A percentile compares a stretch with the other conserved stretches of the same genome.
phyloP scores from a whole-genome alignment of 2,113 vertebrate genomes.

The Pitta sordida region DNA sequence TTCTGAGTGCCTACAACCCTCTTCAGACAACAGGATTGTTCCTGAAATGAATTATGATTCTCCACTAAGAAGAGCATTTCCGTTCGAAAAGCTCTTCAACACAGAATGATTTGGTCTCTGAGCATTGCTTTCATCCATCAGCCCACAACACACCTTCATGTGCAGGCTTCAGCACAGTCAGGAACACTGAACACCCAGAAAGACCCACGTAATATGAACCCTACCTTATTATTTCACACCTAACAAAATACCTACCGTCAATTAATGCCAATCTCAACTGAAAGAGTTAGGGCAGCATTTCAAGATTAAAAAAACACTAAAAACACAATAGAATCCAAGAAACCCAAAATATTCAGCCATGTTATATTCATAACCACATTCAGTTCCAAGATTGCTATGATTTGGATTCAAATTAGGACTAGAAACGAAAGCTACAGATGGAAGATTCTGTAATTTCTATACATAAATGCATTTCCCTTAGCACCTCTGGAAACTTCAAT shows the following conservation, averaged over 20 bases:
- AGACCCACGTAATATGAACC: background rate
- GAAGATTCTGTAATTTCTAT: background rate
- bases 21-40: background rate
- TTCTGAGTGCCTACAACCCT: background rate
- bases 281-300: background rate
- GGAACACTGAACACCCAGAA: background rate
- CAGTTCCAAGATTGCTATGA: background rate
- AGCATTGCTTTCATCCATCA: background rate
- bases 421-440: background rate
- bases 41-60: background rate
- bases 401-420: background rate
- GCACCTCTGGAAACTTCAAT: background rate
- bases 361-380: background rate
- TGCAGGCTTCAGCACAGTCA: background rate
- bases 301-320: background rate
- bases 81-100: background rate
- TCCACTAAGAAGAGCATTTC: background rate
- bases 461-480: conserved; percentile 41
- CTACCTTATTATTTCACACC: background rate
- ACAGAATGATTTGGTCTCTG: background rate
- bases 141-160: background rate
- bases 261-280: background rate
- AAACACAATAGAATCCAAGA: background rate
- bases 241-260: background rate
- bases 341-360: background rate